Evolutionary conservation across 2,113 vertebrate species (phyloP), one percentile per base, ranked within the genome.

Genomic region (Pedionomus torquatus): DNA sequence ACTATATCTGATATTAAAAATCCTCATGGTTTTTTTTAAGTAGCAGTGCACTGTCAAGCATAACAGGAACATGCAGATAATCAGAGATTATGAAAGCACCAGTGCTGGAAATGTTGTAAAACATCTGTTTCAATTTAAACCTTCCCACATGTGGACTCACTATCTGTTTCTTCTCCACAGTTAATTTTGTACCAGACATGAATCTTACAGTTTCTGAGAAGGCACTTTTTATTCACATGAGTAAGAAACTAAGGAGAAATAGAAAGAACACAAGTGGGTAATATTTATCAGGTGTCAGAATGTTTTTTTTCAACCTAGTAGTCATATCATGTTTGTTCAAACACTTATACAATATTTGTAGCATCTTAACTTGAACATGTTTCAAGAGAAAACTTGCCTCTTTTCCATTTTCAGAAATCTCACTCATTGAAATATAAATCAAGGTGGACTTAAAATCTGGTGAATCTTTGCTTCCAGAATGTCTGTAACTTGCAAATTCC

Each of bases 331-430:
- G 9, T 55, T 74, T 84, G 14, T 78, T 90, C 52, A 76, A 58
- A 76, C 13, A 41, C 15, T 35, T 28, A 33, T 0, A 4, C 1
- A 3, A 13, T 65, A 69, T 51, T 5, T 3, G 5, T 46, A 48
- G 21, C 46, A 6, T 49, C 25, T 83, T 57, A 69, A 69, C 28
- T 44, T 51, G 25, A 60, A 61, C 26, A 20, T 8, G 3, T 19
- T 85, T 82, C n/a, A 52, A 60, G 33, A 75, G 8, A 70, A 90
- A 88, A 52, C 7, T 48, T 78, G 9, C 17, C 10, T 21, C 1
- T 81, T 49, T 63, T 64, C 10, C 24, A 54, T 41, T 72, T 87
- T 57, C 19, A 65, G 1, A 91, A 88, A 35, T 39, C 24, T 84
- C 41, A 69, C 21, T n/a, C 43, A 17, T 14, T 69, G 44, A 90